Percentiles rank a stretch among this genome's conserved stretches.
Conservation (phyloP, 2,113 vertebrate species). For the Seriola quinqueradiata region DNA sequence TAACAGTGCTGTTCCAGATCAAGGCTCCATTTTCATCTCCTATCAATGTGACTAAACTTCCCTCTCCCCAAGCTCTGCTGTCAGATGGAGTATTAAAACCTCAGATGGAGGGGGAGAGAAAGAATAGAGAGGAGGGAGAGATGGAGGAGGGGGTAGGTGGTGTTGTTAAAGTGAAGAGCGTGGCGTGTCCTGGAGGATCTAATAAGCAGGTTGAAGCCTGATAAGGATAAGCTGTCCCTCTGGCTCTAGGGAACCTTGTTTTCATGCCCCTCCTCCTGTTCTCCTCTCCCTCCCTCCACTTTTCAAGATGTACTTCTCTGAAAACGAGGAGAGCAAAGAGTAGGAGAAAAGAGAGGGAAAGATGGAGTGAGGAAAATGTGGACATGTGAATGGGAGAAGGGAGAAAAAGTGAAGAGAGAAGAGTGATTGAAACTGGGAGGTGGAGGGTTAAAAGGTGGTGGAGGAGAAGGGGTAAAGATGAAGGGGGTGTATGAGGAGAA, state of each 20-base stretch:
- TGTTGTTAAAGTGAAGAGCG: constrained; percentile 76
- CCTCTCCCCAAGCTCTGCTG: constrained; percentile 46
- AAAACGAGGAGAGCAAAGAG: constrained; percentile 60
- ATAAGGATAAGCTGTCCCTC: constrained; percentile 86
- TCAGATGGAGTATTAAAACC: constrained; percentile 59
- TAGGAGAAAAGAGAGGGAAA: constrained; percentile 42
- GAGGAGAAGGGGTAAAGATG: constrained; percentile 16
- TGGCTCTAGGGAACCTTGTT: constrained; percentile 80
- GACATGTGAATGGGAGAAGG: background rate
- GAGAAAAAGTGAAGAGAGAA: constrained; percentile 21
- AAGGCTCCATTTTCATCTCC: constrained; percentile 62
- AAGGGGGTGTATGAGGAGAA: constrained; percentile 19
- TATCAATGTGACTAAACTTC: constrained; percentile 52
- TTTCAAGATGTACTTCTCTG: constrained; percentile 64
- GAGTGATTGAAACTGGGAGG: constrained; percentile 2
- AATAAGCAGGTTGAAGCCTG: constrained; percentile 86
- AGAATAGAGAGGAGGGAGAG: constrained; percentile 52
- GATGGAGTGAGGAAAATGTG: constrained; percentile 20
- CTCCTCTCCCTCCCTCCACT: constrained; percentile 40
- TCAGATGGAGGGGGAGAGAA: constrained; percentile 56
- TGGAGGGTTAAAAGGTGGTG: constrained; percentile 8
- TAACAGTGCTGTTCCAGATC: constrained; percentile 38
- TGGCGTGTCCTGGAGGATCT: constrained; percentile 82
- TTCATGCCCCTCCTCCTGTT: constrained; percentile 49
- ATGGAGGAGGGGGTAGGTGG: constrained; percentile 67